phyloP scores from a whole-genome alignment of 2,797 vertebrate species.

The Anniella stebbinsi region DNA sequence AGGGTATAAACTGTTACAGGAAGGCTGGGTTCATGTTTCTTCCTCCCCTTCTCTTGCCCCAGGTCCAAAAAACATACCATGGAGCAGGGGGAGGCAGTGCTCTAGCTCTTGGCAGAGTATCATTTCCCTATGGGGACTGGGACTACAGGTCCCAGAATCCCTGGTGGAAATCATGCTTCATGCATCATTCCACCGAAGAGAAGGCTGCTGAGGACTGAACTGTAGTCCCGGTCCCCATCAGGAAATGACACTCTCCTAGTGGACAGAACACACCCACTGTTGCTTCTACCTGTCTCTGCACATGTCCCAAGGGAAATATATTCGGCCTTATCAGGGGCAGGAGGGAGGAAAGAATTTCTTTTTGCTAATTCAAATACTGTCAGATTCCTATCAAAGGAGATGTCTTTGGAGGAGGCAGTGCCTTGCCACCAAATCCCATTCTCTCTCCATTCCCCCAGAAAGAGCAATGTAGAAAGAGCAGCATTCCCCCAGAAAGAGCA shows the following conservation, averaged over 20 bases:
- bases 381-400: not conserved
- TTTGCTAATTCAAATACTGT: not conserved
- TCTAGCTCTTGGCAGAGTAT: not conserved
- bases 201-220: not conserved
- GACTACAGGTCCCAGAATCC: not conserved
- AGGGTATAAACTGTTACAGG: not conserved
- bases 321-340: no score
- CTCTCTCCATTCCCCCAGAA: no score
- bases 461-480: no score
- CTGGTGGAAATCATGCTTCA: not conserved
- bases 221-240: not conserved
- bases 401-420: no score
- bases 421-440: no score
- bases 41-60: not conserved
- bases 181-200: not conserved
- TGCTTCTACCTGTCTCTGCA: not conserved
- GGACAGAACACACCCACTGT: not conserved
- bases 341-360: not conserved
- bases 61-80: not conserved
- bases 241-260: not conserved
- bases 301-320: not conserved
- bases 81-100: not conserved
- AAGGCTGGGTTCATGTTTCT: not conserved
- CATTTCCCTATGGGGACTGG: not conserved
- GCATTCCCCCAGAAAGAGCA: no score